Conservation (phyloP, 2,113 vertebrate genomes). For the Empidonax traillii region DNA sequence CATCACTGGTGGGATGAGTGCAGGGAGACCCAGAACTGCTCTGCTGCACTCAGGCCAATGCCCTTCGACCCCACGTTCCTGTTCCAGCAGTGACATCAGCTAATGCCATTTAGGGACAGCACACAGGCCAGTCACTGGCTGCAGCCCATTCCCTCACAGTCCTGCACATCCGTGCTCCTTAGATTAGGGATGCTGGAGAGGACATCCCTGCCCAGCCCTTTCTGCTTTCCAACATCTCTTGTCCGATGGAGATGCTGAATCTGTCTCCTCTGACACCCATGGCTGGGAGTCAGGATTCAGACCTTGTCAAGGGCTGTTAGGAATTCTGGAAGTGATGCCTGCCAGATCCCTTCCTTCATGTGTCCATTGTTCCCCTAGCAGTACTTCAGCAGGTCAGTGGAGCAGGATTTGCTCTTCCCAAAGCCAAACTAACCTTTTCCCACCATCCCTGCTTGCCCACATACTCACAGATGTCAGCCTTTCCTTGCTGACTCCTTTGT, state of each 20-base stretch:
- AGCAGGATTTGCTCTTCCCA: neutral
- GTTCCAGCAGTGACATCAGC: neutral
- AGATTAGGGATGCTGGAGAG: neutral
- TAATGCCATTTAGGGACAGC: neutral
- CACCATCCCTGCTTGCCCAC: neutral
- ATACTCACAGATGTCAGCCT: neutral
- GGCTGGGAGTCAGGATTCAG: neutral
- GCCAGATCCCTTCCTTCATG: neutral
- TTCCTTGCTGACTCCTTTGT: neutral
- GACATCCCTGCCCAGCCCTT: neutral
- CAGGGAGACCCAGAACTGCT: neutral
- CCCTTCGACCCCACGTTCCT: accelerated
- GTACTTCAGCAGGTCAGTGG: neutral
- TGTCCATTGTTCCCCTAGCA: neutral
- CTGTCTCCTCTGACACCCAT: neutral
- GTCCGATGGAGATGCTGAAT: neutral
- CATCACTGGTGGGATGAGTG: neutral
- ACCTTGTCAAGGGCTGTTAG: neutral
- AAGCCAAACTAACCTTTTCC: neutral
- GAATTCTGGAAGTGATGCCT: neutral
- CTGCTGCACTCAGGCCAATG: neutral
- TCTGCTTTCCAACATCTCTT: neutral
- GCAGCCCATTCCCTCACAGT: neutral
- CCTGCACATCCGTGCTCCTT: accelerated
- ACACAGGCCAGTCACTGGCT: neutral